Evolutionary conservation across 2,113 vertebrate genomes (phyloP).

Genomic region (Malurus elegans): DNA sequence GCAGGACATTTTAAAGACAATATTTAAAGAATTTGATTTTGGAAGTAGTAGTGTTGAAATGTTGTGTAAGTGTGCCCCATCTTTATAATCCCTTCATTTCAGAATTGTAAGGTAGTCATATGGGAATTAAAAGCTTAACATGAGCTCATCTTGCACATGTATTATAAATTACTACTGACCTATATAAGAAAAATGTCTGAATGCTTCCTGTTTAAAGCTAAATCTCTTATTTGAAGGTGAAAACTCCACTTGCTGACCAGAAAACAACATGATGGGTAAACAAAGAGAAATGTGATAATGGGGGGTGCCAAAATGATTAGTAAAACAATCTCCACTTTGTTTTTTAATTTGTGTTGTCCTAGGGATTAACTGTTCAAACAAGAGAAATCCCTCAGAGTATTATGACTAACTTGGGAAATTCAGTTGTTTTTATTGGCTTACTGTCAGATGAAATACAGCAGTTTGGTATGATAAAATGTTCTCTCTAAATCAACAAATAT

Average conservation of each 20-base stretch:
- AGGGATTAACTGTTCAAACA: conserved; percentile 28
- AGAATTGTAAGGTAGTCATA: not conserved
- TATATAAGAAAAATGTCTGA: not conserved
- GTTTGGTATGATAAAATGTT: not conserved
- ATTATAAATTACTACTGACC: conserved; percentile 22
- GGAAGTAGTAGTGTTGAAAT: not conserved
- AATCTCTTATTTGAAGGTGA: not conserved
- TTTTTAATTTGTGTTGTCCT: conserved; percentile 32
- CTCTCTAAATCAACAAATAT: not conserved
- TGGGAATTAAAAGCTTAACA: conserved; percentile 36
- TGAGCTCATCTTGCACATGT: conserved; percentile 1
- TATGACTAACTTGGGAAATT: conserved; percentile 18
- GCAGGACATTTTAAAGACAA: not conserved
- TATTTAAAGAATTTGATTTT: not conserved
- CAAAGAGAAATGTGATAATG: not conserved
- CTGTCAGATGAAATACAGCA: not conserved
- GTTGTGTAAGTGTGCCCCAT: not conserved
- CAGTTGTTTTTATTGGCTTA: not conserved
- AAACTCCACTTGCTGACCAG: not conserved
- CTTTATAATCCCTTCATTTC: not conserved
- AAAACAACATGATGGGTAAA: not conserved
- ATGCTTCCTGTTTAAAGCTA: not conserved
- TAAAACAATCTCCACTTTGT: not conserved
- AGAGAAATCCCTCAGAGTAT: conserved; percentile 19
- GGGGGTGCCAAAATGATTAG: not conserved